Base-by-base conservation (phyloP, 2,888 invertebrate genomes). In the Dione juno region DNA sequence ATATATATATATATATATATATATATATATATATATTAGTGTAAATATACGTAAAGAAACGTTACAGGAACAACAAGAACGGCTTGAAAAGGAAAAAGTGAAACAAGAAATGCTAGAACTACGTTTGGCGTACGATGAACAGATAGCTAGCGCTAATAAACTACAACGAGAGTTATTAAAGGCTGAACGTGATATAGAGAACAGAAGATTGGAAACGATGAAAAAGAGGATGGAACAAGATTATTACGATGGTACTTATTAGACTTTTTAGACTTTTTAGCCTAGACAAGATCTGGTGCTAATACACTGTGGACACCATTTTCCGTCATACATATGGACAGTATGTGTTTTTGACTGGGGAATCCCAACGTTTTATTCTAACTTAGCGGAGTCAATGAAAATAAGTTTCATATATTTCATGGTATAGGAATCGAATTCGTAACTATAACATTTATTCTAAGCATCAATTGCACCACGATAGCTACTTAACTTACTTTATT, bases 211-310 rank as follows among this genome's bases (percentile, higher is more conserved):
- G 11, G 90, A 91, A 53, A 85, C 76, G 66, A 87, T 91, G 76
- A 88, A 79, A 64, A 84, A 84, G 78, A 90, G 85, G 74, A 89
- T 93, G 89, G 91, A 90, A 71, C 80, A 85, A 69, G 92, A 92
- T 74, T 86, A 92, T 80, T 86, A 80, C 75, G 85, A 89, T 66
- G 89, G 92, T 92, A 78, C 14, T 48, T 16, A 48, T 8, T 14
- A 28, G 21, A 21, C 2, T n/a, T 53, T 52, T 53, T 14, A n/a
- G n/a, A 28, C 5, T 28, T 28, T 28, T 3, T 5, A 28, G 28
- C 3, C 28, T 3, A 5, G 5, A 28, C 5, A 28, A 28, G 28
- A 5, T 28, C n/a, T 28, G 28, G 28, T 28, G 28, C 28, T 28
- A 28, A 28, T 28, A 28, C 28, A 28, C 5, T 28, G 28, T 28